These are phyloP conservation scores for Pachypanchax playfairii DNA, from an alignment of 2,113 vertebrate species.

Conservation along the genomic window DNA sequence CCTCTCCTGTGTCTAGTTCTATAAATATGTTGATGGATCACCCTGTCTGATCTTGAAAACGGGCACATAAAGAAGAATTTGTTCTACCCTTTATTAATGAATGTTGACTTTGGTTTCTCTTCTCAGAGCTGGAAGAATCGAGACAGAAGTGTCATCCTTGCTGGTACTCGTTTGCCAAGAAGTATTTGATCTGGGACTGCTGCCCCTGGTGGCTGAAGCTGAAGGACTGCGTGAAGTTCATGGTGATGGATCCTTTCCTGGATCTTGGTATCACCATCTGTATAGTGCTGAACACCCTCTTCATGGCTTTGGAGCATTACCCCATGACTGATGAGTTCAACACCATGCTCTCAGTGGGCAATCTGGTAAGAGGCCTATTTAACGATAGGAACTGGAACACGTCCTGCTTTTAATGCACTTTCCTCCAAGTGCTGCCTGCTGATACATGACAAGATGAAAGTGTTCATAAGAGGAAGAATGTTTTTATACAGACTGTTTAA, in stretches of 20 bases:
- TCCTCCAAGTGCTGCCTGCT: slow-evolving; percentile 8
- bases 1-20: no score
- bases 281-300: slow-evolving; percentile 97
- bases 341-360: slow-evolving; percentile 92
- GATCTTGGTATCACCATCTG: slow-evolving; percentile 96
- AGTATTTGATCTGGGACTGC: slow-evolving; percentile 94
- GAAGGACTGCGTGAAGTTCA: slow-evolving; percentile 88
- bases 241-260: slow-evolving; percentile 97
- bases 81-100: not conserved
- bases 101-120: not conserved
- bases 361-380: slow-evolving; percentile 85
- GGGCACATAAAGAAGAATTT: not conserved
- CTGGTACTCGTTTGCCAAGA: slow-evolving; percentile 90
- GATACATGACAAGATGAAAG: slow-evolving; percentile 14
- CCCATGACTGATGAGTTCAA: slow-evolving; percentile 97
- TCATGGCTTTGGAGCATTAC: slow-evolving; percentile 98
- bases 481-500: slow-evolving; percentile 28
- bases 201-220: slow-evolving; percentile 89
- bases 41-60: not conserved
- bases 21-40: no score
- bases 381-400: slow-evolving; percentile 1
- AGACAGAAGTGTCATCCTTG: slow-evolving; percentile 92
- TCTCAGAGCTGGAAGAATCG: slow-evolving; percentile 91
- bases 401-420: slow-evolving; percentile 13
- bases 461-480: slow-evolving; percentile 10